Evolutionary conservation across 2,113 vertebrate species (phyloP).

Genomic region (Microcebus jonahi): DNA sequence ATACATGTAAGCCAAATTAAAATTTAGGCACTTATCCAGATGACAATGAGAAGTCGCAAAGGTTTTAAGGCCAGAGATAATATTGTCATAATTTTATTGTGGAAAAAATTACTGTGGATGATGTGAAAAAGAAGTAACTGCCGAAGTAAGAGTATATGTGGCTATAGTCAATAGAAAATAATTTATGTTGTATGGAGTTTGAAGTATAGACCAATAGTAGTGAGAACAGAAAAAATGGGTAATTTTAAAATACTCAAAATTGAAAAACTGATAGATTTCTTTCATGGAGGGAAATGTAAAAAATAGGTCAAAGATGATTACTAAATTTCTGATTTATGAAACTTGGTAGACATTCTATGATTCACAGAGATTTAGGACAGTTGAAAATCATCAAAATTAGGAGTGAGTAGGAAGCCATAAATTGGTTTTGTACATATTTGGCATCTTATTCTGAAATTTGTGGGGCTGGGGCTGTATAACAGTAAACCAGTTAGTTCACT

Average conservation of each 20-base stretch:
- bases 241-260: neutral
- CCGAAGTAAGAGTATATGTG: neutral
- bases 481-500: neutral
- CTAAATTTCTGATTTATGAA: neutral
- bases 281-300: neutral
- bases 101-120: neutral
- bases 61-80: neutral
- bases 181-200: neutral
- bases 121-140: neutral
- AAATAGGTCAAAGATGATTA: neutral
- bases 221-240: neutral
- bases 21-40: neutral
- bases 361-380: neutral
- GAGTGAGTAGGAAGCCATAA: neutral
- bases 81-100: neutral
- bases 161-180: neutral
- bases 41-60: neutral
- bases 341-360: neutral
- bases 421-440: neutral
- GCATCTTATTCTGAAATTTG: neutral
- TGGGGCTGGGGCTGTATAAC: neutral
- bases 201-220: neutral
- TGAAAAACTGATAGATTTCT: neutral
- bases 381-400: neutral
- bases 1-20: neutral